phyloP scores from a whole-genome alignment of 2,888 invertebrate genomes.

The Bombyx huttoni region DNA sequence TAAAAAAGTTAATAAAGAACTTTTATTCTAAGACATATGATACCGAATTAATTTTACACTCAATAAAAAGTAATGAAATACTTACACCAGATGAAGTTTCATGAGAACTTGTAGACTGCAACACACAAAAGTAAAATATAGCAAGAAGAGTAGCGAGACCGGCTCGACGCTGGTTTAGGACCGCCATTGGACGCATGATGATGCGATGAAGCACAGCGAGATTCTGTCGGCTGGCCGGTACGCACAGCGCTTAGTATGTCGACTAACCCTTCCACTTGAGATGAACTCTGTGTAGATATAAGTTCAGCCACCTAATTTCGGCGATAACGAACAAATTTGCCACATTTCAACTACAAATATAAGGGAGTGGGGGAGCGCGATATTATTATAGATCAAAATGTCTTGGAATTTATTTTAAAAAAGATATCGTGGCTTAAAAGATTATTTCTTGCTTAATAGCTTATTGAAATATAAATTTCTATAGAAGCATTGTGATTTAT shows the following conservation, averaged over 20 bases:
- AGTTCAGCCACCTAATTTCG: slow-evolving; percentile 66
- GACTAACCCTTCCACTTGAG: slow-evolving; percentile 52
- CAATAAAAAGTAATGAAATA: not conserved
- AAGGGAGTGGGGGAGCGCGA: slow-evolving; percentile 30
- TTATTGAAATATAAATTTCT: too few species aligned
- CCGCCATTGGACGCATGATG: slow-evolving; percentile 44
- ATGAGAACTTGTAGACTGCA: not conserved
- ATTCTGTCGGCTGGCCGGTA: slow-evolving; percentile 31
- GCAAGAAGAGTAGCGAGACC: not conserved
- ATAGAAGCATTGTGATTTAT: too few species aligned
- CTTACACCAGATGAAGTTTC: not conserved
- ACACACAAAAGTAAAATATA: not conserved
- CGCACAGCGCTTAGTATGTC: slow-evolving; percentile 37
- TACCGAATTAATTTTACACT: not conserved
- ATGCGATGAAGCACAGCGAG: slow-evolving; percentile 35
- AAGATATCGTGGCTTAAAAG: too few species aligned
- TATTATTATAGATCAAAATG: not conserved
- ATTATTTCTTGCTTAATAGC: too few species aligned
- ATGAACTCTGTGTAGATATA: slow-evolving; percentile 57
- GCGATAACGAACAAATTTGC: slow-evolving; percentile 46
- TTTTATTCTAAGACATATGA: not conserved
- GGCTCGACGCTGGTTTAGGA: slow-evolving; percentile 12
- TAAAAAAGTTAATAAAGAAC: slow-evolving; percentile 7
- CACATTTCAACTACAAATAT: slow-evolving; percentile 28
- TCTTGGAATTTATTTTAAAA: too few species aligned